These are phyloP conservation scores for Macrosteles quadrilineatus DNA, from an alignment of 1,140 invertebrate genomes.

Conservation along the genomic window DNA sequence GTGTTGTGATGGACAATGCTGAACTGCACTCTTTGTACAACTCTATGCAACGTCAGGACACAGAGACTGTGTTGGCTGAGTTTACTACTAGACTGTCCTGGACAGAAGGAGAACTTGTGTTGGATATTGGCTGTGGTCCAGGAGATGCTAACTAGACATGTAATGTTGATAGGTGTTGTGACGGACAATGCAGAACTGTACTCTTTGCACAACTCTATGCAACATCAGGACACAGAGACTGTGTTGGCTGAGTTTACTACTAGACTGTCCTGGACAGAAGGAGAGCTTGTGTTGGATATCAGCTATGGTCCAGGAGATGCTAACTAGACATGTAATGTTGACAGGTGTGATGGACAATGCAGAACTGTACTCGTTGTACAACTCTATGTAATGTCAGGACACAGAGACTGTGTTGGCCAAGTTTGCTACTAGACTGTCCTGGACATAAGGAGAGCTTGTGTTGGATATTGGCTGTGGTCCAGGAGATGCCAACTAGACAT, in stretches of 20 bases:
- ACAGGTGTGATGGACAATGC: slow-evolving; percentile 27
- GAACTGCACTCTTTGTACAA: slow-evolving; percentile 17
- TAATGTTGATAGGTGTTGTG: no score
- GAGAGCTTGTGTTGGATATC: slow-evolving; percentile 62
- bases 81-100: slow-evolving; percentile 25
- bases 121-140: slow-evolving; percentile 81
- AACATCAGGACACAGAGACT: slow-evolving; percentile 12
- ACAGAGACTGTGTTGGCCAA: slow-evolving; percentile 7
- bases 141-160: slow-evolving; percentile 75
- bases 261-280: slow-evolving; percentile 28
- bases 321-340: no score
- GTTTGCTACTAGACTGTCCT: slow-evolving; percentile 17
- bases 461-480: slow-evolving; percentile 81
- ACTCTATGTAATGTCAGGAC: slow-evolving; percentile 23
- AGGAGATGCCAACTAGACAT: slow-evolving; percentile 73
- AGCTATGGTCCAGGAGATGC: slow-evolving; percentile 78
- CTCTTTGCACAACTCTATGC: slow-evolving; percentile 23
- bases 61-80: slow-evolving; percentile 9
- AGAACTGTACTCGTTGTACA: slow-evolving; percentile 15
- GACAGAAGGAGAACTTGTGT: slow-evolving; percentile 38
- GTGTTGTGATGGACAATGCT: slow-evolving; percentile 22
- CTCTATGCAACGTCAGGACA: slow-evolving; percentile 22
- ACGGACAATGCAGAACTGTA: slow-evolving; percentile 29
- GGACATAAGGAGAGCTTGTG: slow-evolving; percentile 36
- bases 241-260: background rate